Conservation (phyloP, 2,888 invertebrate species). For the Limnephilus auricula region DNA sequence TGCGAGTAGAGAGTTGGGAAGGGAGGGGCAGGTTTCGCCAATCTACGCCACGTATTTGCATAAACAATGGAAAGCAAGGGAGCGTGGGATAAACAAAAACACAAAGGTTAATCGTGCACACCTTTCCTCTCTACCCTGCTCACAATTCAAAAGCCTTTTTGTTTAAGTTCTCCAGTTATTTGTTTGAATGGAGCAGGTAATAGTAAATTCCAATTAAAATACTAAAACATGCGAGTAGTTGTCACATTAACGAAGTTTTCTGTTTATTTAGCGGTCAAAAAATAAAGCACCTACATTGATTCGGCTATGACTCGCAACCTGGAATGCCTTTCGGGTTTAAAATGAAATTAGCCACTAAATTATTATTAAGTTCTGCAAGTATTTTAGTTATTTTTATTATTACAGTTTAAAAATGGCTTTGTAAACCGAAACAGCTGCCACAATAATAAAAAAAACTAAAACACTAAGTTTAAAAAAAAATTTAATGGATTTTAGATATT, state of each 20-base stretch:
- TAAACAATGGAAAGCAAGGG: slow-evolving; percentile 35
- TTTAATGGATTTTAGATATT: too few species aligned
- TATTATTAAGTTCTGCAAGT: too few species aligned
- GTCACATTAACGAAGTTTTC: not conserved
- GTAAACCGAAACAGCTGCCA: too few species aligned
- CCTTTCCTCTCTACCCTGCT: slow-evolving; percentile 2
- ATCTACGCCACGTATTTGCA: slow-evolving; percentile 27
- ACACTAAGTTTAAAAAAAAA: too few species aligned
- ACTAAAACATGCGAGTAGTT: not conserved
- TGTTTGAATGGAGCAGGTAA: slow-evolving; percentile 23
- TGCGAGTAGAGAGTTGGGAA: not conserved
- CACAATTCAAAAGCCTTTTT: slow-evolving; percentile 31
- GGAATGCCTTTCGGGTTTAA: too few species aligned
- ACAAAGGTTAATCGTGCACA: slow-evolving; percentile 42
- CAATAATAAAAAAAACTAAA: too few species aligned
- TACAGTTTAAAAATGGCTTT: too few species aligned
- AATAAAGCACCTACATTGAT: not conserved
- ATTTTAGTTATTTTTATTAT: too few species aligned
- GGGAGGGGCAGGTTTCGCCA: not conserved
- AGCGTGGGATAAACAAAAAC: slow-evolving; percentile 26
- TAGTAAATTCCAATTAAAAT: not conserved
- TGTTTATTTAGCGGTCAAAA: not conserved
- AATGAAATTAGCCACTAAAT: too few species aligned
- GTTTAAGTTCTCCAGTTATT: slow-evolving; percentile 13
- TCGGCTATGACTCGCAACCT: too few species aligned